Percentiles rank a stretch among this genome's conserved stretches.
phyloP scores from a whole-genome alignment of 2,797 vertebrate genomes.

The Pteropus rufus region DNA sequence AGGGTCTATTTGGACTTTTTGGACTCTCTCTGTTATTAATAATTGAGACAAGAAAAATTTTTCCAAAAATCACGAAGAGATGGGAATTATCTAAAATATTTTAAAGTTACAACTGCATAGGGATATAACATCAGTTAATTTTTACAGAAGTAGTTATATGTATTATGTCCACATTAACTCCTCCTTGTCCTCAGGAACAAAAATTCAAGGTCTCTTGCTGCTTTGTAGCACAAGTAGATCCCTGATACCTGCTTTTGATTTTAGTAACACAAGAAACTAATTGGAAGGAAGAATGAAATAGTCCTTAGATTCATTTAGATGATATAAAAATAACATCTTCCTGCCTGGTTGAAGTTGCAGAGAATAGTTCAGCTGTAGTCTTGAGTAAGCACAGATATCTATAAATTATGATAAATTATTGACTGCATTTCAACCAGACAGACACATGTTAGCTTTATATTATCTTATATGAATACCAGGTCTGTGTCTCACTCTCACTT shows the following conservation, averaged over 20 bases:
- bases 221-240: neutral
- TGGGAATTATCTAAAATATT: neutral
- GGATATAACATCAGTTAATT: neutral
- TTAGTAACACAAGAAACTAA: neutral
- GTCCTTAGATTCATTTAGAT: neutral
- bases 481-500: neutral
- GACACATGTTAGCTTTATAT: neutral
- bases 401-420: neutral
- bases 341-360: neutral
- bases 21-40: conserved; percentile 1
- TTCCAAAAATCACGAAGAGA: neutral
- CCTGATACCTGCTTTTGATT: neutral
- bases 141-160: neutral
- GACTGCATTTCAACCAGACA: neutral
- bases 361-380: neutral
- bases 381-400: neutral
- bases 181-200: neutral
- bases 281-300: neutral
- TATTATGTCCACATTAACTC: neutral
- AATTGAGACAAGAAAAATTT: conserved; percentile 39
- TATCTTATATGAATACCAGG: neutral
- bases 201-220: neutral
- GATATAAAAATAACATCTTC: neutral
- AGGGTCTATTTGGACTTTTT: conserved; percentile 24
- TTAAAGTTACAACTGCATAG: conserved; percentile 9